Evolutionary conservation across 2,113 vertebrate species (phyloP), one percentile per base, ranked within the genome.

Genomic region (Neotragus pygmaeus): DNA sequence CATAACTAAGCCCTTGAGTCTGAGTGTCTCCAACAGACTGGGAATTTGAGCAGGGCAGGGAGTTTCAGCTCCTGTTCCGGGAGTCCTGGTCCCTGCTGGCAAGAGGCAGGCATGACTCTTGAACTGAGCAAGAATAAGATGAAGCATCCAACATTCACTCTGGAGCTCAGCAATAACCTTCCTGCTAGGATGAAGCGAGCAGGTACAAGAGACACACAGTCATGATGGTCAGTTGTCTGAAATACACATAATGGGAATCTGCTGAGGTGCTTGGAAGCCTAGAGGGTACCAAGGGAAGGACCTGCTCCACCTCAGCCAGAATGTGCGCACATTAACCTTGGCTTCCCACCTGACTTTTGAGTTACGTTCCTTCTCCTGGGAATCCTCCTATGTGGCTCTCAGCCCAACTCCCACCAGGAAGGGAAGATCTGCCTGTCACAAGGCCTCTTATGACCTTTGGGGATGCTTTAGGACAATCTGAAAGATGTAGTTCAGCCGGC

Each of bases 321-420:
- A 97, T 95, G 93, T 97, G 78, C 84, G 84, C 49, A 62, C 51
- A 8, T 51, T 97, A 85, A 97, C 91, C 91, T 43, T 15, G 4
- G 19, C 62, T 70, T 96, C 86, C 89, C 73, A 93, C 51, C 58
- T 70, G 73, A 86, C 85, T 19, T 43, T 84, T 81, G 23, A 73
- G 30, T 90, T 70, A 66, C 53, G 15, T 91, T 94, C 86, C n/a
- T 75, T 97, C 92, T 62, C 33, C 36, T 7, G 36, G 86, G 62
- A 75, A 60, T 45, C 75, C 21, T 88, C 47, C 45, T 49, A 5
- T 0, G 1, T 90, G 43, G 58, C 58, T 27, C 16, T 88, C 58
- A 53, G 62, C 80, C 78, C 39, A 90, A 2, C 14, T 81, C n/a
- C n/a, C n/a, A 36, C 21, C 58, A 60, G 70, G 28, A 43, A 60